These are phyloP conservation scores for Elephantulus edwardii DNA, from an alignment of 2,113 vertebrate species.

Conservation along the genomic window DNA sequence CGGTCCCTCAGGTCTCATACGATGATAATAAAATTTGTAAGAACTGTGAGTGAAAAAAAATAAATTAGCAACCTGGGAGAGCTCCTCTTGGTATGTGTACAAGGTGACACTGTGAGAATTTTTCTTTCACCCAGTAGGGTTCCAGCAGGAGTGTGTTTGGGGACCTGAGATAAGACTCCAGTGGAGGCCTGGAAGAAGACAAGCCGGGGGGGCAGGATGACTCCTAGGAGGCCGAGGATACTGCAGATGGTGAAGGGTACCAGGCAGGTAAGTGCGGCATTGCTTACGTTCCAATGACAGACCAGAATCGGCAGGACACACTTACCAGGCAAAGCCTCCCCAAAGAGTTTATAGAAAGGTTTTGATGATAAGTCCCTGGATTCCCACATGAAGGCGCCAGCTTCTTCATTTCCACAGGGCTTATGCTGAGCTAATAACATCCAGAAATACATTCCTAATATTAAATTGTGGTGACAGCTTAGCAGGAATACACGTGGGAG, in stretches of 20 bases:
- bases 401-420: not conserved
- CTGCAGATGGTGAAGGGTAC: not conserved
- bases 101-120: constrained; percentile 71
- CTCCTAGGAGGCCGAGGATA: not conserved
- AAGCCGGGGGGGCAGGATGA: not conserved
- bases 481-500: not conserved
- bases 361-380: not conserved
- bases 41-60: constrained; percentile 63
- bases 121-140: constrained; percentile 29
- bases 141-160: constrained; percentile 21
- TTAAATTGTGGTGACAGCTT: not conserved
- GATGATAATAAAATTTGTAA: constrained; percentile 64
- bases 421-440: constrained; percentile 8
- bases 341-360: not conserved
- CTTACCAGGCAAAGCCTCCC: not conserved
- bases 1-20: constrained; percentile 65
- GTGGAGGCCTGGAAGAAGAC: not conserved
- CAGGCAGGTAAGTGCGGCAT: not conserved
- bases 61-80: constrained; percentile 74
- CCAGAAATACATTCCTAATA: not conserved
- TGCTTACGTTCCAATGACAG: not conserved
- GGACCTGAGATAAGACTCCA: not conserved
- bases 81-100: constrained; percentile 67
- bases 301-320: not conserved
- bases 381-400: not conserved